A percentile compares a stretch with the other conserved stretches of the same genome.
Conservation (phyloP, 2,113 vertebrate genomes). For the Catharus minimus region DNA sequence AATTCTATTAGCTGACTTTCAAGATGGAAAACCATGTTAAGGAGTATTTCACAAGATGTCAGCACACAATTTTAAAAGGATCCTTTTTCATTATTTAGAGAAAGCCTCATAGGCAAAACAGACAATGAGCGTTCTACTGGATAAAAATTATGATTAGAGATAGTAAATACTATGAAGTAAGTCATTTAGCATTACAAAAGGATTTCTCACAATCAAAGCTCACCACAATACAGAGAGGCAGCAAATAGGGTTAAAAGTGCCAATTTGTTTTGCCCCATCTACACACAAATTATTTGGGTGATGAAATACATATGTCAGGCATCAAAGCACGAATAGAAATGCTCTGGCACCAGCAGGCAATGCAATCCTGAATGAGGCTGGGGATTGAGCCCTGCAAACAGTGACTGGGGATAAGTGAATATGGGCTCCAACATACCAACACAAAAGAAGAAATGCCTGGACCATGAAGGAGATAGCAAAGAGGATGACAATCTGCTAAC, state of each 20-base stretch:
- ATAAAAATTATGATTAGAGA: slow-evolving; percentile 37
- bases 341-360: background rate
- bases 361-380: background rate
- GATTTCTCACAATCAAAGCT: slow-evolving; percentile 26
- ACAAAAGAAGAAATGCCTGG: background rate
- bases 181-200: slow-evolving; percentile 35
- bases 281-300: background rate
- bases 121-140: background rate
- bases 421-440: background rate
- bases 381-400: background rate
- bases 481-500: background rate
- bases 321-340: background rate
- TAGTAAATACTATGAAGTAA: slow-evolving; percentile 28
- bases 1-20: slow-evolving; percentile 56
- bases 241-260: slow-evolving; percentile 4
- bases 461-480: background rate
- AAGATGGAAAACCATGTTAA: slow-evolving; percentile 49
- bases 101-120: slow-evolving; percentile 45
- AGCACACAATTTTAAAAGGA: slow-evolving; percentile 28
- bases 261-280: background rate
- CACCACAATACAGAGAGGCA: background rate
- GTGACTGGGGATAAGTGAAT: background rate
- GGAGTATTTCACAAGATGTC: slow-evolving; percentile 27
- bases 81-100: slow-evolving; percentile 49
- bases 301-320: background rate